phyloP scores from a whole-genome alignment of 2,888 invertebrate genomes.

The Drosophila eohydei region DNA sequence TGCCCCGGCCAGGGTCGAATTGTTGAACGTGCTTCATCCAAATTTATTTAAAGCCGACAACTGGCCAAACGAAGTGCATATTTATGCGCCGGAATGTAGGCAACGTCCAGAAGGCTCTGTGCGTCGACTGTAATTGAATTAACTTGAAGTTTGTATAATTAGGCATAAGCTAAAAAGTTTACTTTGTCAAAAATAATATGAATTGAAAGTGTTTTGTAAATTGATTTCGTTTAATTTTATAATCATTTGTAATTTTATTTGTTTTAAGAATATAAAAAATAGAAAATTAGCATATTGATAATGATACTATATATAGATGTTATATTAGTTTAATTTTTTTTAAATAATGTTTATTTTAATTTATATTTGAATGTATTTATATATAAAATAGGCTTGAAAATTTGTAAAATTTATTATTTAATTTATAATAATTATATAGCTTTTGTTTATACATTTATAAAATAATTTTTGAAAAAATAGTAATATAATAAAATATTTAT shows the following conservation, averaged over 20 bases:
- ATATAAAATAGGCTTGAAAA: too few relatives aligned
- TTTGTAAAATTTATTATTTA: too few relatives aligned
- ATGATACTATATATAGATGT: too few relatives aligned
- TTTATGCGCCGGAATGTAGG: slow-evolving; percentile 49
- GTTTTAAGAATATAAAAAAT: neutral
- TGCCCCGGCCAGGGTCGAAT: slow-evolving; percentile 29
- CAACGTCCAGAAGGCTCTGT: slow-evolving; percentile 18
- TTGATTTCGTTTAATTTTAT: neutral
- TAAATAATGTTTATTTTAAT: neutral
- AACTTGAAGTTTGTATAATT: slow-evolving; percentile 56
- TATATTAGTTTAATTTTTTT: too few relatives aligned
- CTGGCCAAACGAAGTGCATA: slow-evolving; percentile 56
- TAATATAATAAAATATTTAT: too few relatives aligned
- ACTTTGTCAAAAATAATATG: neutral
- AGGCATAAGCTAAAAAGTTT: slow-evolving; percentile 31
- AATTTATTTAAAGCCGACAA: slow-evolving; percentile 66
- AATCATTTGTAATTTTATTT: neutral
- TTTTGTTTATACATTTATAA: too few relatives aligned
- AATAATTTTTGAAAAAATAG: too few relatives aligned
- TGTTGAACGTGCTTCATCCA: slow-evolving; percentile 7
- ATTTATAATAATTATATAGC: too few relatives aligned
- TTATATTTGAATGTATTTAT: too few relatives aligned
- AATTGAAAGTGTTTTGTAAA: slow-evolving; percentile 8
- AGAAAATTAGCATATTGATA: too few relatives aligned
- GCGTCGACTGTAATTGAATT: slow-evolving; percentile 56